Conservation (phyloP, 1,140 invertebrate genomes). For the Antheraea pernyi region DNA sequence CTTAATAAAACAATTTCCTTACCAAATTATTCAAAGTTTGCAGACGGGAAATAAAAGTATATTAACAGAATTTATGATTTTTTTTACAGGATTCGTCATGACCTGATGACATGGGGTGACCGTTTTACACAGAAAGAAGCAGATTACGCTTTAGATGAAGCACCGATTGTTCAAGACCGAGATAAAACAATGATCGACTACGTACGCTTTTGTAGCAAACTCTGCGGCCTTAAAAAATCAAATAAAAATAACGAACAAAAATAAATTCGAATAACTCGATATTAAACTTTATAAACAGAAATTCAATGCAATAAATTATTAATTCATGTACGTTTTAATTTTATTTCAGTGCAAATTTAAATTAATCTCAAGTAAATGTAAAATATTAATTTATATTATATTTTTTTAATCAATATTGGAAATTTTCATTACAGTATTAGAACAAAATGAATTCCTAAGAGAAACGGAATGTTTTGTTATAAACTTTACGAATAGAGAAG, state of each 20-base stretch:
- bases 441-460: background rate
- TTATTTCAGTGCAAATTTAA: background rate
- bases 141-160: constrained; percentile 81
- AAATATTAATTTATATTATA: background rate
- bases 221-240: constrained; percentile 80
- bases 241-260: constrained; percentile 38
- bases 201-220: constrained; percentile 80
- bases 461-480: background rate
- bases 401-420: background rate
- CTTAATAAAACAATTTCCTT: too few species aligned
- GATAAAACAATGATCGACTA: constrained; percentile 81
- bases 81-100: constrained; percentile 79
- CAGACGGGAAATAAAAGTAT: too few species aligned
- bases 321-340: background rate
- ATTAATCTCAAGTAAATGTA: background rate
- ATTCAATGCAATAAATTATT: background rate
- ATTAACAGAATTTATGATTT: background rate
- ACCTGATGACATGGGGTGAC: constrained; percentile 81
- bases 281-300: too few species aligned
- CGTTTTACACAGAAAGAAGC: constrained; percentile 81
- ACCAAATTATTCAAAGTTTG: too few species aligned
- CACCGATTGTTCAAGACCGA: constrained; percentile 77
- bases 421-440: background rate
- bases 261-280: background rate
- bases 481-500: constrained; percentile 1